Evolutionary conservation across 2,113 vertebrate genomes (phyloP).

Genomic region (Otolemur garnettii): DNA sequence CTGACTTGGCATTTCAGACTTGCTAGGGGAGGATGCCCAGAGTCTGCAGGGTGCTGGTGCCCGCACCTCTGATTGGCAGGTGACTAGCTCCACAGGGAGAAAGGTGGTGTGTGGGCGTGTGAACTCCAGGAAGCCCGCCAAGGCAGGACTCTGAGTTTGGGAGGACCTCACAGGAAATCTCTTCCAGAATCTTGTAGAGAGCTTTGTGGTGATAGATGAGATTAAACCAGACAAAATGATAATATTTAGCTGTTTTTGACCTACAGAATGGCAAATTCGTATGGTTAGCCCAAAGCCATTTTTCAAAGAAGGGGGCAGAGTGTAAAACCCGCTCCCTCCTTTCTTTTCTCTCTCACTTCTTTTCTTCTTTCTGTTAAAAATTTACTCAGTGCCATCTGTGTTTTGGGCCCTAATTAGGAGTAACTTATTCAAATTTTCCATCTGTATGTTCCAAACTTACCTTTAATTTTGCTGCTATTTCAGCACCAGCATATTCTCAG

Average conservation of each 20-base stretch:
- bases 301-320: not conserved
- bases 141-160: fast-evolving
- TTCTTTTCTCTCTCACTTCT: not conserved
- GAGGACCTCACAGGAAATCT: not conserved
- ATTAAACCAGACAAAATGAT: fast-evolving
- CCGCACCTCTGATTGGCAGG: fast-evolving
- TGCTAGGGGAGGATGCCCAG: not conserved
- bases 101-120: fast-evolving
- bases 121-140: too few relatives aligned
- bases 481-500: fast-evolving
- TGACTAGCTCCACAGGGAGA: fast-evolving
- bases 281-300: fast-evolving
- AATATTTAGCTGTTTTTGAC: too few relatives aligned
- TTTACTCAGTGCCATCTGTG: not conserved
- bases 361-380: not conserved
- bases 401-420: not conserved
- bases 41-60: not conserved
- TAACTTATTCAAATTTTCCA: not conserved
- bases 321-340: not conserved
- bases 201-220: fast-evolving
- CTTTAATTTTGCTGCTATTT: fast-evolving
- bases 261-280: not conserved
- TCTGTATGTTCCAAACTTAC: not conserved
- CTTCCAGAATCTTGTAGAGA: fast-evolving
- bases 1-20: not conserved